Evolutionary conservation across 2,113 vertebrate genomes (phyloP).

Genomic region (Indicator maculatus): DNA sequence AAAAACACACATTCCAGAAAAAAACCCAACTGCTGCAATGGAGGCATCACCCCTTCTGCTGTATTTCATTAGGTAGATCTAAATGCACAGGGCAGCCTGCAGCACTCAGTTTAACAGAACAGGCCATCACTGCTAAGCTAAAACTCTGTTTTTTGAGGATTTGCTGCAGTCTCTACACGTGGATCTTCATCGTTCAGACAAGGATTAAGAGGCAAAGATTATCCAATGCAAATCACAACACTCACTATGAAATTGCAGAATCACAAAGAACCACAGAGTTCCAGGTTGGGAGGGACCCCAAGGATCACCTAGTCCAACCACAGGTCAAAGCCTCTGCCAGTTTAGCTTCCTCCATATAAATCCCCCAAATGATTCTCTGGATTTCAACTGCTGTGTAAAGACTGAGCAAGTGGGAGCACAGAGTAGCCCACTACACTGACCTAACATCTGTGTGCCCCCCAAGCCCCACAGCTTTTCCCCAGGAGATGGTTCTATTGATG

Average conservation of each 20-base stretch:
- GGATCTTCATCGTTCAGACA: background rate
- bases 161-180: background rate
- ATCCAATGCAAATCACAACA: background rate
- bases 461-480: background rate
- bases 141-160: background rate
- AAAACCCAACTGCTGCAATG: background rate
- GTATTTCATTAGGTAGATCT: background rate
- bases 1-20: background rate
- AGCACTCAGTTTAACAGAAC: background rate
- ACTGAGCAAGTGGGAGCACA: background rate
- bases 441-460: background rate
- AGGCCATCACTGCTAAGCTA: background rate
- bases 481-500: background rate
- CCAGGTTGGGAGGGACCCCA: too few relatives aligned
- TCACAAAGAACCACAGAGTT: too few relatives aligned
- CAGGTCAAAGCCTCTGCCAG: background rate
- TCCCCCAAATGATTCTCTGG: background rate
- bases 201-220: background rate
- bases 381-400: background rate
- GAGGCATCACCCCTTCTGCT: background rate
- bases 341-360: background rate
- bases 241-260: background rate
- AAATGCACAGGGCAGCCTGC: background rate
- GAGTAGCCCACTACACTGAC: fast-evolving
- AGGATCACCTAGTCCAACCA: too few relatives aligned